Conservation (phyloP, 2,797 vertebrate species). For the Ctenopoma multispine region DNA sequence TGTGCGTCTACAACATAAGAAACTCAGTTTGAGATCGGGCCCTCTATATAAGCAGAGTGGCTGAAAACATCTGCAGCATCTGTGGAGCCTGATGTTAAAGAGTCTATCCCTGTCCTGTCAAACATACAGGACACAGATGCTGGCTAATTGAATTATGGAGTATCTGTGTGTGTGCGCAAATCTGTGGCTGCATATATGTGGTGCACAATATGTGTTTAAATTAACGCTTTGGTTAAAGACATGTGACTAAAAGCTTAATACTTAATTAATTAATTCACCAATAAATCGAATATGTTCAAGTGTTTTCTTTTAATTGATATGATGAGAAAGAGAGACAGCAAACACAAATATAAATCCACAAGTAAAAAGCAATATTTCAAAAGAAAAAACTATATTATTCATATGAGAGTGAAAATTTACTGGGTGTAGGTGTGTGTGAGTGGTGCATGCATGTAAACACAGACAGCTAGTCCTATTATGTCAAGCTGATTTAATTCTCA, state of each 20-base stretch:
- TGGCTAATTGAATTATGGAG: conserved; percentile 31
- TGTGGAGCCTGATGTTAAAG: conserved; percentile 46
- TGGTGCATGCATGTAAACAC: conserved; percentile 52
- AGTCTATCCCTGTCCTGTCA: neutral
- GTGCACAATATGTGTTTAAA: neutral
- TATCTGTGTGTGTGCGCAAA: neutral
- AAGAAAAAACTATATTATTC: neutral
- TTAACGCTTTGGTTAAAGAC: neutral
- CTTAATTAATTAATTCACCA: neutral
- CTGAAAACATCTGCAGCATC: conserved; percentile 65
- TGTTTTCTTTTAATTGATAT: neutral
- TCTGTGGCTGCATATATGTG: neutral
- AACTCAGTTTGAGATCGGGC: conserved; percentile 13
- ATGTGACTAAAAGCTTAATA: too few relatives aligned
- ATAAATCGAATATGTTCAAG: neutral
- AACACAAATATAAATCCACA: neutral
- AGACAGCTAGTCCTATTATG: conserved; percentile 63
- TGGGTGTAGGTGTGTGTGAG: conserved; percentile 5
- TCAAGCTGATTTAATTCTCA: conserved; percentile 57
- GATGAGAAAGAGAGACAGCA: neutral
- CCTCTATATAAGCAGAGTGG: conserved; percentile 20
- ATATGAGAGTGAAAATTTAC: neutral
- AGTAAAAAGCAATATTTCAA: neutral
- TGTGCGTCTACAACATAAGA: conserved; percentile 13
- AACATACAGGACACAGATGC: conserved; percentile 35